These are phyloP conservation scores for Natrix natrix DNA, from an alignment of 2,797 vertebrate species.

Conservation along the genomic window DNA sequence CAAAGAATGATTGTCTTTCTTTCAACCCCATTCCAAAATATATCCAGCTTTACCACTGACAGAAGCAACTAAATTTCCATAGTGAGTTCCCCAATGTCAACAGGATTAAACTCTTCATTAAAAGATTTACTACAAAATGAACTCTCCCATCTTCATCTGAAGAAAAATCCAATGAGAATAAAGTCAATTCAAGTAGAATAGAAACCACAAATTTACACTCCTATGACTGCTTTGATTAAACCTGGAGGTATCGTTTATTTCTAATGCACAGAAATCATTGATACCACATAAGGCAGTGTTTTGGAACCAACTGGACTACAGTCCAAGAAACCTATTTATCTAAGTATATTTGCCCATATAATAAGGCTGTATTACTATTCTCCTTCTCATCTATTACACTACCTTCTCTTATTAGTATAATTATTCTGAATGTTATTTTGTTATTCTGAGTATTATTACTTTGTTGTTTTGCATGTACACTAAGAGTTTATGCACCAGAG, in stretches of 20 bases:
- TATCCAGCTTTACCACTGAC: not conserved
- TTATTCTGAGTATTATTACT: not conserved
- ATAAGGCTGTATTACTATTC: not conserved
- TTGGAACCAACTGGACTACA: not conserved
- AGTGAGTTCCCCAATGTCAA: not conserved
- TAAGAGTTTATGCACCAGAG: not conserved
- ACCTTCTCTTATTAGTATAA: not conserved
- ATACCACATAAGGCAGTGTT: not conserved
- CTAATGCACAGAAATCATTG: not conserved
- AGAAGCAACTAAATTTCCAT: not conserved
- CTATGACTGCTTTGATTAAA: not conserved
- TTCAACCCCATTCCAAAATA: not conserved
- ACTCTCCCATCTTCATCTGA: not conserved
- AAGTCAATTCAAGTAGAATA: not conserved
- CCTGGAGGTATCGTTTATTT: not conserved
- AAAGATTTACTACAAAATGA: not conserved
- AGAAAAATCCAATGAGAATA: not conserved
- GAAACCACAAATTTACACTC: not conserved
- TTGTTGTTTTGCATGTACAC: not conserved
- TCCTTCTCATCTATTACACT: not conserved
- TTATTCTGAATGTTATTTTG: not conserved
- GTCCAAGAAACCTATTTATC: not conserved
- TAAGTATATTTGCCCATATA: not conserved
- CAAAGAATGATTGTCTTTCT: not conserved
- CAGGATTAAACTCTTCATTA: not conserved